These are phyloP conservation scores for Byasa hedistus DNA, from an alignment of 2,888 invertebrate genomes.

Conservation along the genomic window DNA sequence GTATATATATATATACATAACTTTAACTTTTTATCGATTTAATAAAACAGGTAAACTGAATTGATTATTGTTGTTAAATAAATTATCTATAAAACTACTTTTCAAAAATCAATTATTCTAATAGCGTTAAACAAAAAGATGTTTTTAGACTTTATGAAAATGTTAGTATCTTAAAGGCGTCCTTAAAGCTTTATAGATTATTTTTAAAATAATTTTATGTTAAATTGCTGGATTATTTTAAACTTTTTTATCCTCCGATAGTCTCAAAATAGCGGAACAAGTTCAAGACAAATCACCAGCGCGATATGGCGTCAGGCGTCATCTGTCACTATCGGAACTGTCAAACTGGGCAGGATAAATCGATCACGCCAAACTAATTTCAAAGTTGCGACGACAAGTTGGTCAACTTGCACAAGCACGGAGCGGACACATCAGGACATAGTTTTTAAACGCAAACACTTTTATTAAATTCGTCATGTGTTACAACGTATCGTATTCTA, in stretches of 20 bases:
- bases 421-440: slow-evolving; percentile 40
- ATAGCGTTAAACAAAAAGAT: too few species aligned
- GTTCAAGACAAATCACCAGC: slow-evolving; percentile 72
- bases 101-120: too few species aligned
- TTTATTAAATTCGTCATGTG: slow-evolving; percentile 73
- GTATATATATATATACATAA: too few species aligned
- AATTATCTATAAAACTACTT: too few species aligned
- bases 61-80: too few species aligned
- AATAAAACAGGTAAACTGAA: not conserved
- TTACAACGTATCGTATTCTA: slow-evolving; percentile 60
- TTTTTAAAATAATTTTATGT: too few species aligned
- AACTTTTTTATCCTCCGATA: not conserved
- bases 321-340: slow-evolving; percentile 77
- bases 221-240: too few species aligned
- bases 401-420: slow-evolving; percentile 42
- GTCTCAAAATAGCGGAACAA: slow-evolving; percentile 26
- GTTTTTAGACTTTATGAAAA: too few species aligned
- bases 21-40: not conserved
- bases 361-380: slow-evolving; percentile 78
- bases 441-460: slow-evolving; percentile 65
- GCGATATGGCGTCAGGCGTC: slow-evolving; percentile 69
- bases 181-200: too few species aligned
- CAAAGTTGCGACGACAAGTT: slow-evolving; percentile 60
- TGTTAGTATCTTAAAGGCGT: too few species aligned
- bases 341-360: slow-evolving; percentile 71